phyloP scores from a whole-genome alignment of 2,797 vertebrate species.

The Chloroceryle amazona region DNA sequence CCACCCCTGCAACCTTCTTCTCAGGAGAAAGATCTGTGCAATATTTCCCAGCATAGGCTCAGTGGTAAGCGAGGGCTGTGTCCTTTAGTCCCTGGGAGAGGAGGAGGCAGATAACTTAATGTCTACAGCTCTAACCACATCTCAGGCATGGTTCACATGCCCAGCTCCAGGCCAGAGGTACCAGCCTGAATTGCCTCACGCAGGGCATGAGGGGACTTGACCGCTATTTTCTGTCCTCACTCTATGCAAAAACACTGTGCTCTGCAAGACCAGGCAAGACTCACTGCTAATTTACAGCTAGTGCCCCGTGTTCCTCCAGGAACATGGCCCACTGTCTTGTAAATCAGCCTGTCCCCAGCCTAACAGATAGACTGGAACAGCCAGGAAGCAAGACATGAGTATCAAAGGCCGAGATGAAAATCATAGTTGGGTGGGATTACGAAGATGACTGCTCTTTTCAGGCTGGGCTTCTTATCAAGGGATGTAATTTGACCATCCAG shows the following conservation, averaged over 20 bases:
- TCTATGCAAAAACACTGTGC: not conserved
- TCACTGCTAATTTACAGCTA: not conserved
- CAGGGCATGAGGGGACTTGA: not conserved
- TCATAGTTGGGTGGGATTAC: conserved; percentile 1
- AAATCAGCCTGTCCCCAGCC: not conserved
- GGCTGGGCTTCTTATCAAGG: not conserved
- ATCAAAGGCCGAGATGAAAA: conserved; percentile 29
- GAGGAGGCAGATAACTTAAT: not conserved
- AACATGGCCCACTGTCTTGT: not conserved
- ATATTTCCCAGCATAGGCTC: not conserved
- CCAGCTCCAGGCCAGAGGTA: not conserved
- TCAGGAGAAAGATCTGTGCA: not conserved
- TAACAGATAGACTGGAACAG: conserved; percentile 29
- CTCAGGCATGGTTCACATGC: not conserved
- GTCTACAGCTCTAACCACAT: not conserved
- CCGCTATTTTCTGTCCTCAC: not conserved
- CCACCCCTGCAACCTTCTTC: not conserved
- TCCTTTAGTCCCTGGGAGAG: not conserved
- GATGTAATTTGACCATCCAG: conserved; percentile 15
- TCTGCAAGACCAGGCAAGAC: not conserved
- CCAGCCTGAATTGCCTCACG: not conserved
- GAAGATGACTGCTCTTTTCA: not conserved
- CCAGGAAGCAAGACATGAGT: not conserved
- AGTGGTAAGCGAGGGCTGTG: not conserved
- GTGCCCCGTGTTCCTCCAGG: accelerated